A percentile compares a stretch with the other conserved stretches of the same genome.
Evolutionary conservation across 2,888 invertebrate genomes (phyloP).

Genomic region (Mesoligia furuncula): DNA sequence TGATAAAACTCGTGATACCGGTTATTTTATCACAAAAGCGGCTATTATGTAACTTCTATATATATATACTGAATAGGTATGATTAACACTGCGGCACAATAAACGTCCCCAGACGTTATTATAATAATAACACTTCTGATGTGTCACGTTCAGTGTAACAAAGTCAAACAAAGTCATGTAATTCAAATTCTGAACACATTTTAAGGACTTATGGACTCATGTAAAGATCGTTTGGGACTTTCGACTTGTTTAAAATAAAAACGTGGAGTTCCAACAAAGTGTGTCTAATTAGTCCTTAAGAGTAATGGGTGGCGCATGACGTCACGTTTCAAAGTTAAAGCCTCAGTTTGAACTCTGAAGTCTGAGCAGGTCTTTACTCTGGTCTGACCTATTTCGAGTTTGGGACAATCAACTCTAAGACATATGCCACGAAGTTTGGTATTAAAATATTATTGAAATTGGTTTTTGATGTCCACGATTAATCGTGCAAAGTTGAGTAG

Average conservation of each 20-base stretch:
- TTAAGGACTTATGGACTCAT: conserved; percentile 26
- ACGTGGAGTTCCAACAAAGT: conserved; percentile 39
- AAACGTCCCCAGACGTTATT: not conserved
- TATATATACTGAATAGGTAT: not conserved
- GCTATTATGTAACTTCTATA: not conserved
- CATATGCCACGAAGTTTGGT: conserved; percentile 23
- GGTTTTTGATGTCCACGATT: not conserved
- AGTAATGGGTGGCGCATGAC: conserved; percentile 47
- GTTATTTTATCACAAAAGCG: conserved; percentile 15
- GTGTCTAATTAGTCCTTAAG: conserved; percentile 50
- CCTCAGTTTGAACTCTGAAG: conserved; percentile 39
- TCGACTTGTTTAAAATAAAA: conserved; percentile 61
- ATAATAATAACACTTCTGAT: not conserved
- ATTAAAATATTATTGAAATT: conserved; percentile 25
- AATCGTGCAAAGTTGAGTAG: not conserved
- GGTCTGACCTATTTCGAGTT: conserved; percentile 40
- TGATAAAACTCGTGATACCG: not conserved
- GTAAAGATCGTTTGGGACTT: conserved; percentile 29
- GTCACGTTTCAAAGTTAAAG: conserved; percentile 53
- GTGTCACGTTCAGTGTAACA: not conserved
- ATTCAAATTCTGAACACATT: conserved; percentile 36
- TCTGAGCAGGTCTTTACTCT: conserved; percentile 30
- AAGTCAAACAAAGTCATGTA: conserved; percentile 2
- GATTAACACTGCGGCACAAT: not conserved
- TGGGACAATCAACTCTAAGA: conserved; percentile 12